phyloP scores from a whole-genome alignment of 2,888 invertebrate genomes.

The Caenorhabditis macrosperma region DNA sequence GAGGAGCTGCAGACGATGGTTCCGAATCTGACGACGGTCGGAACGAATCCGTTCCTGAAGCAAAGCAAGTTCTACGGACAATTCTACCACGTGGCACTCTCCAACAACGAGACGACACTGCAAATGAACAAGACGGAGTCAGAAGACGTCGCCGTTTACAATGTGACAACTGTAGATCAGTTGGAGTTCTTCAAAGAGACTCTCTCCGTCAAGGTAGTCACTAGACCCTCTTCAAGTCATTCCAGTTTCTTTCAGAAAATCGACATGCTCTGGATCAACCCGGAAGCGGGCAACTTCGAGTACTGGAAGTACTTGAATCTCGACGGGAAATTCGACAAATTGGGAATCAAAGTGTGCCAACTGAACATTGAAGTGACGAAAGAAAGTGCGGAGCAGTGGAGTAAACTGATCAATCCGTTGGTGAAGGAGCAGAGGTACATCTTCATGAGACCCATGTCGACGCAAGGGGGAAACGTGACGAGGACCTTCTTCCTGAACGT shows the following conservation, averaged over 20 bases:
- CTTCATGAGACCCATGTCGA: slow-evolving; percentile 45
- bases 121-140: neutral
- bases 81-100: slow-evolving; percentile 24
- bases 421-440: slow-evolving; percentile 29
- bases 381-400: slow-evolving; percentile 26
- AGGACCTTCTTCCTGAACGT: slow-evolving; percentile 38
- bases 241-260: slow-evolving; percentile 33
- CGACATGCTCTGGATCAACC: slow-evolving; percentile 50
- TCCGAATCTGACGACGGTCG: slow-evolving; percentile 15
- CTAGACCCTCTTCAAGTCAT: too few relatives aligned
- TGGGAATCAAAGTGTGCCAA: slow-evolving; percentile 36
- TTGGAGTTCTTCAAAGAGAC: slow-evolving; percentile 30
- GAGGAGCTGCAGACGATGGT: neutral
- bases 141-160: neutral
- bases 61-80: slow-evolving; percentile 13
- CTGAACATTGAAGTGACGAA: slow-evolving; percentile 34
- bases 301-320: slow-evolving; percentile 37
- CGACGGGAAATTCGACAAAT: slow-evolving; percentile 27
- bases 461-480: slow-evolving; percentile 35
- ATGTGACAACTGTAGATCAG: slow-evolving; percentile 14
- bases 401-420: slow-evolving; percentile 22
- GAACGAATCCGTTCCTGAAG: slow-evolving; percentile 28
- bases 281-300: slow-evolving; percentile 32
- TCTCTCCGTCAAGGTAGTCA: slow-evolving; percentile 7
- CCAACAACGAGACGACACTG: slow-evolving; percentile 7